A percentile compares a stretch with the other conserved stretches of the same genome.
Evolutionary conservation across 1,140 invertebrate species (phyloP).

Genomic region (Drosophila bipectinata): DNA sequence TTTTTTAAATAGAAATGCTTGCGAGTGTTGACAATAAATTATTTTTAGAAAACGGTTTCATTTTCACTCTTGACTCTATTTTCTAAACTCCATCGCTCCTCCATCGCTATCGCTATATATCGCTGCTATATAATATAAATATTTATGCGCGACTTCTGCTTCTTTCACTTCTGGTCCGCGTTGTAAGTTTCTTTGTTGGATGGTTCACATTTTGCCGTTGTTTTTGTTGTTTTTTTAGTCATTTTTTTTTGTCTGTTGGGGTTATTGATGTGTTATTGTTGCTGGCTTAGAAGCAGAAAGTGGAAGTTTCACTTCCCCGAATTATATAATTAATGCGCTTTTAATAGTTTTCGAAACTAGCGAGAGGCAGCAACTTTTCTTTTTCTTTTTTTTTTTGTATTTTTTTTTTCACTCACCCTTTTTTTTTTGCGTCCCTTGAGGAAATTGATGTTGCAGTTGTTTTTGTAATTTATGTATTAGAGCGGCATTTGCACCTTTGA

Average conservation of each 20-base stretch:
- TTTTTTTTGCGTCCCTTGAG: constrained; percentile 17
- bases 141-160: constrained; percentile 51
- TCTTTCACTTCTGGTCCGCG: not conserved
- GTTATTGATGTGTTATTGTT: constrained; percentile 21
- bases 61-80: constrained; percentile 47
- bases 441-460: not conserved
- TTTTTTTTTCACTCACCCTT: constrained; percentile 24
- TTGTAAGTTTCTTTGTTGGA: constrained; percentile 49
- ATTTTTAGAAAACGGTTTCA: constrained; percentile 78
- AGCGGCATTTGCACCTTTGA: constrained; percentile 64
- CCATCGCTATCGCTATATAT: not conserved
- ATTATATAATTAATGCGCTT: constrained; percentile 78
- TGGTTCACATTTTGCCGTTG: constrained; percentile 68
- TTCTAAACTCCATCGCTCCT: not conserved
- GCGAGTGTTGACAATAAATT: constrained; percentile 50
- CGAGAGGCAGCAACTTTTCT: constrained; percentile 13
- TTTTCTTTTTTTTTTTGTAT: no score
- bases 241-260: constrained; percentile 20
- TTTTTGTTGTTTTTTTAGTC: not conserved
- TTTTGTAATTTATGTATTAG: constrained; percentile 9
- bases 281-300: constrained; percentile 70
- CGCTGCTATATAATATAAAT: constrained; percentile 30
- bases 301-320: constrained; percentile 72
- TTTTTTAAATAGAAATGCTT: constrained; percentile 44
- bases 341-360: constrained; percentile 53